Evolutionary conservation across 2,888 invertebrate genomes (phyloP), one percentile per base, ranked within the genome.

Genomic region (Hartigia nigra): DNA sequence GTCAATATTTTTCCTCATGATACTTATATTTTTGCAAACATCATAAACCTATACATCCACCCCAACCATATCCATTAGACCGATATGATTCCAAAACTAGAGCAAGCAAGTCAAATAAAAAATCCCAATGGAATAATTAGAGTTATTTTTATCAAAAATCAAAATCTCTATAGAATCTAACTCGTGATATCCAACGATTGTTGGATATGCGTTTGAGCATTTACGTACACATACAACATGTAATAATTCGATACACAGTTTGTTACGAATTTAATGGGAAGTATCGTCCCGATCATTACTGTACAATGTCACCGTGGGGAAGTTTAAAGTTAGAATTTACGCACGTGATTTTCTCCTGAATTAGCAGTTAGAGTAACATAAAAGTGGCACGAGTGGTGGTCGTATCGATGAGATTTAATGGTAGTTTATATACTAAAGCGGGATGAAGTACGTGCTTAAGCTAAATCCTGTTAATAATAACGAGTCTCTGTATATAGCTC

Each of bases 391-490:
- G 39, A 39, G 39, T 12, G 14, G 39, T 14, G 14, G 14, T 39
- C 14, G 14, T 39, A 39, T 39, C 39, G 23, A 2, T 2, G 23
- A 55, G 23, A 55, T 55, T 23, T 23, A 14, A 55, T 23, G 23
- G 55, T 9, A 55, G 23, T 55, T 14, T 2, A 55, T 23, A 55
- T 23, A 55, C 23, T 55, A 55, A 55, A 55, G 23, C 23, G 55
- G 14, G 55, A 69, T 34, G 75, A 77, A 70, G 70, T 31, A 74
- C 55, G 69, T 74, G 74, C 32, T 37, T 76, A 78, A 74, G 35
- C 74, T 76, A 79, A 82, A 81, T 80, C 79, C 79, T 80, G 80
- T 82, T 82, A 80, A 82, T 83, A 80, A 82, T 78, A 77, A 74
- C 78, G 77, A 74, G 77, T 78, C 77, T 74, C 39, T 70, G 74